Conservation (phyloP, 2,797 vertebrate genomes). For the Taeniopygia guttata region DNA sequence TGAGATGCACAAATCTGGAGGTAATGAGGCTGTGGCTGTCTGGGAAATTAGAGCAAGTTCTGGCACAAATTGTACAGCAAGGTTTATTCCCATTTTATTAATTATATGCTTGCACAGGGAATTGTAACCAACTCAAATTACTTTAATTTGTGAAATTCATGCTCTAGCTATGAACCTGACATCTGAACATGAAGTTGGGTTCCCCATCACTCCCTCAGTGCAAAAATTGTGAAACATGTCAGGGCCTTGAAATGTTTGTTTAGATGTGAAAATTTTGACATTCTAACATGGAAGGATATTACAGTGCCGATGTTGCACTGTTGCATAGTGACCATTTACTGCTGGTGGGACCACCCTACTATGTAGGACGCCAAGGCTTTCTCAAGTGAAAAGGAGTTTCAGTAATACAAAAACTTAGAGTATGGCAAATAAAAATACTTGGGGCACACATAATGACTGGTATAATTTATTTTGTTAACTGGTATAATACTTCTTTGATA, state of each 20-base stretch:
- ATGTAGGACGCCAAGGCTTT: background rate
- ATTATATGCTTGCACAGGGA: conserved; percentile 49
- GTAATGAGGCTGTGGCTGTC: conserved; percentile 68
- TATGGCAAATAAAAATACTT: background rate
- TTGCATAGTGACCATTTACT: background rate
- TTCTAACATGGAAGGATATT: background rate
- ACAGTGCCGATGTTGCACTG: background rate
- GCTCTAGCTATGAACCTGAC: background rate
- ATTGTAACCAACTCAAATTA: conserved; percentile 27
- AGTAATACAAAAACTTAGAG: background rate
- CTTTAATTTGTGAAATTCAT: conserved; percentile 39
- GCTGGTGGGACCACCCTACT: background rate
- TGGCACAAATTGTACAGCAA: conserved; percentile 61
- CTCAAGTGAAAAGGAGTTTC: background rate
- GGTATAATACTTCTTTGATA: background rate
- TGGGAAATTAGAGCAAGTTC: conserved; percentile 53
- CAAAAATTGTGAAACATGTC: background rate
- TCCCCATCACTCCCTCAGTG: background rate
- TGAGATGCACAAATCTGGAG: conserved; percentile 68
- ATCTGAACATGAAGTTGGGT: background rate
- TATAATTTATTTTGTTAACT: background rate
- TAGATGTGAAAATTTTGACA: background rate
- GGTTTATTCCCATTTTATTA: conserved; percentile 64
- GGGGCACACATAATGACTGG: background rate
- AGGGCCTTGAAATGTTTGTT: background rate